These are phyloP conservation scores for Bergia sp. DNA, from an alignment of 92 coral and sea anemone genomes.

Conservation along the genomic window DNA sequence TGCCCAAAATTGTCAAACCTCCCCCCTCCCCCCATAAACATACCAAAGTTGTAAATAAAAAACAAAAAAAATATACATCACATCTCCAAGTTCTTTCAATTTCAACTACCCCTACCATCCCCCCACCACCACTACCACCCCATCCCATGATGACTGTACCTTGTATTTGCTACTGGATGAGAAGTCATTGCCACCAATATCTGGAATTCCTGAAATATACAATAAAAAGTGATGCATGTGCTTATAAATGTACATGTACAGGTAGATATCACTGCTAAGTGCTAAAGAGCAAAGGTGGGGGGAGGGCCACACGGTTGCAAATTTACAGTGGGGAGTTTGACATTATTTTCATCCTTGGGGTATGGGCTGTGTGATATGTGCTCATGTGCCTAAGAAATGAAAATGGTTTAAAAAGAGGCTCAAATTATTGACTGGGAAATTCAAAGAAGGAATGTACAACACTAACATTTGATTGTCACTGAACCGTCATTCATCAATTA, in stretches of 20 bases:
- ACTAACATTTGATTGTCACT: not conserved
- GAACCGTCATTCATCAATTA: not conserved
- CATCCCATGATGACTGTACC: constrained; percentile 18
- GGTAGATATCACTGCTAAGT: not conserved
- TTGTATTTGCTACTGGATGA: constrained; percentile 55
- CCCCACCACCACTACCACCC: too few relatives aligned
- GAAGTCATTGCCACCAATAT: constrained; percentile 70
- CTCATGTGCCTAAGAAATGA: not conserved
- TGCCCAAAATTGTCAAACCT: too few relatives aligned
- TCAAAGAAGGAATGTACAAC: too few relatives aligned
- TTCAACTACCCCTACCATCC: not conserved
- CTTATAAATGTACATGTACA: not conserved
- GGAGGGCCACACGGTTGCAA: too few relatives aligned
- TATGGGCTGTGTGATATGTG: not conserved
- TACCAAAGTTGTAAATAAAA: too few relatives aligned
- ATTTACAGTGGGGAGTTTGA: too few relatives aligned
- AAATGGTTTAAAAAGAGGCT: too few relatives aligned
- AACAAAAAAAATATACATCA: too few relatives aligned
- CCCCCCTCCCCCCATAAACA: too few relatives aligned
- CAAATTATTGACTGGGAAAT: not conserved
- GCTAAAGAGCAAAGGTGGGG: not conserved
- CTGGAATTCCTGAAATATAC: constrained; percentile 65
- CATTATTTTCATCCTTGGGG: too few relatives aligned
- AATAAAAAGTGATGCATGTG: not conserved
- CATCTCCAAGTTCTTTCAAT: not conserved